Base-by-base conservation (phyloP, 1,140 invertebrate species). In the Lerema accius region DNA sequence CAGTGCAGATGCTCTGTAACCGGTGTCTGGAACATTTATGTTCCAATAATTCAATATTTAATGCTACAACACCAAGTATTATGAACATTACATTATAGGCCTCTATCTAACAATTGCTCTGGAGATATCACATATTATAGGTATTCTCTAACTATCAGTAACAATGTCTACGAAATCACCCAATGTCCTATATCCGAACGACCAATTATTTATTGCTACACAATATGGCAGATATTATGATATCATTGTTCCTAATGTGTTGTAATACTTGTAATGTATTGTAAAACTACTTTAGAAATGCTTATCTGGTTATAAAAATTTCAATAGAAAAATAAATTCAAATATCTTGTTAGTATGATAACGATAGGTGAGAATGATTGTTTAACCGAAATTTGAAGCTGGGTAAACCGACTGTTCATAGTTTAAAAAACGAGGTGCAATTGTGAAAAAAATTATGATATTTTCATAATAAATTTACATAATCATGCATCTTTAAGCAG, bases 251-350 rank as follows among this genome's bases (percentile, higher is more conserved):
- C 49, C 13, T 11, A 51, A 51, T 11, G 49, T 51, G 43, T 46
- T n/a, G n/a, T n/a, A n/a, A n/a, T n/a, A n/a, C n/a, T n/a, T n/a
- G n/a, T n/a, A n/a, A n/a, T 39, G 7, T 50, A 35, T 50, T 35
- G 14, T 17, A 37, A 15, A 51, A 37, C 13, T 51, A 51, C 15
- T 51, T 51, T 50, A 51, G 16, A 51, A 51, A 51, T 51, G 49
- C 49, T 51, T 51, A 39, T 51, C 49, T 51, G 49, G 49, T 51
- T 53, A 53, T 23, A n/a, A 53, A 53, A 53, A 53, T 53, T 53
- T 35, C 32, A 53, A 11, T 17, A 50, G 15, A 37, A 50, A 50
- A 50, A 51, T 51, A 53, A 40, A 19, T 53, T 53, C 40, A 11
- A 39, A 39, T 14, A 16, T 19, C 19, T 51, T 35, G 28, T 32